These are phyloP conservation scores for Pogonocichla stellata DNA, from an alignment of 2,113 vertebrate species.

Conservation along the genomic window DNA sequence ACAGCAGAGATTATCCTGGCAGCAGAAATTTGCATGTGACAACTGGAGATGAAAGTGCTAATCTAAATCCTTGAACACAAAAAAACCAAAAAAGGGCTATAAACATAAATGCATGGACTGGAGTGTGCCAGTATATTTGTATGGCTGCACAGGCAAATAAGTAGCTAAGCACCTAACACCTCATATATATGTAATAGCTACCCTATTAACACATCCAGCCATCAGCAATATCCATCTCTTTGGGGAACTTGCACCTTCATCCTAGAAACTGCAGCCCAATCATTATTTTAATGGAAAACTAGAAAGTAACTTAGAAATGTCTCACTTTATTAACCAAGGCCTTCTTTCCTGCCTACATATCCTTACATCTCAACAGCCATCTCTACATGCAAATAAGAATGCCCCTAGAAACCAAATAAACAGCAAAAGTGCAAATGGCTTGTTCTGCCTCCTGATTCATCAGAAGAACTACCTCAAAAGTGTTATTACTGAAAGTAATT, in stretches of 20 bases:
- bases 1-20: not conserved
- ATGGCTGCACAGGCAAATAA: not conserved
- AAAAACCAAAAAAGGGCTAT: not conserved
- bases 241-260: not conserved
- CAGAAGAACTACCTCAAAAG: not conserved
- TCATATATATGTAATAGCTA: not conserved
- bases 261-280: not conserved
- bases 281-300: not conserved
- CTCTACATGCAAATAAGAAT: not conserved
- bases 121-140: not conserved
- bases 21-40: not conserved
- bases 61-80: not conserved
- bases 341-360: not conserved
- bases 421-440: not conserved
- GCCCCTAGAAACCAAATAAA: not conserved
- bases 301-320: not conserved
- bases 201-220: constrained; percentile 28
- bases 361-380: not conserved
- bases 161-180: not conserved
- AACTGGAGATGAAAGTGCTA: not conserved
- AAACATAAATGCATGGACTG: not conserved
- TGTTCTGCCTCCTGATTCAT: not conserved
- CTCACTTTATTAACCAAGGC: not conserved
- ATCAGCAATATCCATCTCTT: not conserved
- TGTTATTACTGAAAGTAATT: not conserved